Evolutionary conservation across 2,888 invertebrate species (phyloP).

Genomic region (Drosophila subquinaria): DNA sequence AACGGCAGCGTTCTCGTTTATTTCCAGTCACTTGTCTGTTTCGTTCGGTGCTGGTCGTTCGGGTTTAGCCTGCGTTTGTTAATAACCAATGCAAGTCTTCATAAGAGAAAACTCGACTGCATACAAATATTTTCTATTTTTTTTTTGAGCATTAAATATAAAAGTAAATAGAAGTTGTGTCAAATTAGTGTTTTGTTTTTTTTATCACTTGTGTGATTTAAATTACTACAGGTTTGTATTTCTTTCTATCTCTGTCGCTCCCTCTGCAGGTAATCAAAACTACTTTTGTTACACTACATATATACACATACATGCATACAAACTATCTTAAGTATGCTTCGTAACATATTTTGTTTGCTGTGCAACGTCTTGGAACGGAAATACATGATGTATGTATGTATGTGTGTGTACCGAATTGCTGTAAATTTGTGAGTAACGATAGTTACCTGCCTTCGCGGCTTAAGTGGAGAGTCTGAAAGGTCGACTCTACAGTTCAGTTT

Average conservation of each 20-base stretch:
- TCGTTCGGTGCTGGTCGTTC: slow-evolving; percentile 49
- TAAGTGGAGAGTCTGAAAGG: neutral
- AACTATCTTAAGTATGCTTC: slow-evolving; percentile 28
- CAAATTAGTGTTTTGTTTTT: slow-evolving; percentile 6
- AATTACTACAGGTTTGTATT: slow-evolving; percentile 3
- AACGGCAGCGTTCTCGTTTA: slow-evolving; percentile 45
- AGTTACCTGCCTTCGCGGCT: slow-evolving; percentile 26
- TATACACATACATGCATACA: neutral
- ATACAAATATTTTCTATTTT: slow-evolving; percentile 21
- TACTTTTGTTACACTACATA: slow-evolving; percentile 8
- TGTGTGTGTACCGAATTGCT: slow-evolving; percentile 9
- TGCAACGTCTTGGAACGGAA: slow-evolving; percentile 42
- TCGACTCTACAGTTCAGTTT: slow-evolving; percentile 12
- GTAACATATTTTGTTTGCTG: slow-evolving; percentile 43
- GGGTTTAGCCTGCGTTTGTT: slow-evolving; percentile 19
- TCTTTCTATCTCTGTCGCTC: slow-evolving; percentile 1
- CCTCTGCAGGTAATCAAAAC: slow-evolving; percentile 31
- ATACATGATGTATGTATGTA: slow-evolving; percentile 27
- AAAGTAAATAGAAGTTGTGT: neutral
- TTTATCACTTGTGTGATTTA: slow-evolving; percentile 9
- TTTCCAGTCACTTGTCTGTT: slow-evolving; percentile 61
- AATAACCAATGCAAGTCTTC: slow-evolving; percentile 27
- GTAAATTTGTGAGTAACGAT: slow-evolving; percentile 36
- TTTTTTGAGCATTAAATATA: slow-evolving; percentile 25
- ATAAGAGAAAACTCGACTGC: slow-evolving; percentile 20